phyloP scores from a whole-genome alignment of 2,888 invertebrate genomes.

The Pyrrhosoma nymphula region DNA sequence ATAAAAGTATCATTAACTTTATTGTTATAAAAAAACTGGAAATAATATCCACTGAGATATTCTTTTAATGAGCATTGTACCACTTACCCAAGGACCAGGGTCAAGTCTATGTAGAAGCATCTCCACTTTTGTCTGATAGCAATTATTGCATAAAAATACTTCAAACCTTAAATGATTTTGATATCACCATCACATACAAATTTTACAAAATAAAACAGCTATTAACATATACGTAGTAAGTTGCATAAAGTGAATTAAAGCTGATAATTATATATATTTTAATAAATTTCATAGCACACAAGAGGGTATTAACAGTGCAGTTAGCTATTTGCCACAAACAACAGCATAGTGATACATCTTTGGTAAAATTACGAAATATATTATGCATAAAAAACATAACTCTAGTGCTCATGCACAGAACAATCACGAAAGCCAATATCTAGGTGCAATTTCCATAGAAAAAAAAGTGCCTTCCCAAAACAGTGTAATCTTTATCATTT shows the following conservation, averaged over 20 bases:
- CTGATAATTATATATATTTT: not conserved
- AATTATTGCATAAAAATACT: no score
- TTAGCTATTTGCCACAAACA: not conserved
- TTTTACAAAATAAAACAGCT: conserved; percentile 9
- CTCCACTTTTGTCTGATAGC: no score
- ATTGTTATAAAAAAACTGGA: no score
- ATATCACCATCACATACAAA: not conserved
- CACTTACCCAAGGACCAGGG: no score
- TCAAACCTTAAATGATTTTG: not conserved
- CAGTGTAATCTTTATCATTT: not conserved
- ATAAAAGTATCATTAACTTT: no score
- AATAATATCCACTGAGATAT: no score
- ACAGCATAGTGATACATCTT: not conserved
- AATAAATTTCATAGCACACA: not conserved
- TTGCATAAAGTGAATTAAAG: no score
- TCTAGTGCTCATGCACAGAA: not conserved
- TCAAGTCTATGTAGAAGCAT: no score
- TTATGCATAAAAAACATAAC: not conserved
- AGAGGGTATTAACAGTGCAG: conserved; percentile 1
- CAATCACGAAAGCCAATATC: not conserved
- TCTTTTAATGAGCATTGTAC: no score
- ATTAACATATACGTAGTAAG: not conserved
- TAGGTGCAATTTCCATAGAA: not conserved
- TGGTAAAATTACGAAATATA: not conserved
- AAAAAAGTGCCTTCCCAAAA: conserved; percentile 16